Base-by-base conservation (phyloP, 2,888 invertebrate genomes). In the Agelastica alni region DNA sequence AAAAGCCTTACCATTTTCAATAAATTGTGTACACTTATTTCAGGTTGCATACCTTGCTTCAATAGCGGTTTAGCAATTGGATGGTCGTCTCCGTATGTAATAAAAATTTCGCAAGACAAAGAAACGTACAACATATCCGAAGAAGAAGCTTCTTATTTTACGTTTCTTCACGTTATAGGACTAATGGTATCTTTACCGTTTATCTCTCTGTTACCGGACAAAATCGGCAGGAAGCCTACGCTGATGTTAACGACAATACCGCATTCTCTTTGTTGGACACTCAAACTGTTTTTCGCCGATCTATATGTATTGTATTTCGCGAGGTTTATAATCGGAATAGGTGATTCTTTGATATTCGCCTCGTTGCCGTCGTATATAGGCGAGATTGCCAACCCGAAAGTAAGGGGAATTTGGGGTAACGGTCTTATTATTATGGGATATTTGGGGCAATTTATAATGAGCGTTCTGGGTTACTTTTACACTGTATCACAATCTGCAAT, bases 391-490 rank as follows among this genome's bases (percentile, higher is more conserved):
- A 67, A 67, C 4, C 72, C 73, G 0, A 59, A 61, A 53, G 62
- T 73, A 0, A 43, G 73, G 44, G 70, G 71, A 2, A 58, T 60
- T 9, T 72, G 72, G 71, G 72, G 73, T 6, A 71, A 68, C 41
- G 43, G 59, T 20, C 48, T 70, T 47, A 62, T 67, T 3, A 61
- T 68, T 26, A 49, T 46, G 7, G 58, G 63, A 9, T 69, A 67
- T 46, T 48, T 69, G 6, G 72, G 72, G 30, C 64, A 69, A 32
- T 66, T 70, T 26, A 16, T 65, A 7, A 67, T 70, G 31, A 73
- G 82, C 74, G 77, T 81, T 69, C 78, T 84, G 61, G 53, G 57
- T 3, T 81, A 81, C 4, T 82, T 78, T 69, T 80, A 80, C 12
- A 72, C 78, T 56, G 80, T 84, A 73, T 68, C 70, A 59, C 74